Evolutionary conservation across 2,113 vertebrate genomes (phyloP).

Genomic region (Pithys albifrons): DNA sequence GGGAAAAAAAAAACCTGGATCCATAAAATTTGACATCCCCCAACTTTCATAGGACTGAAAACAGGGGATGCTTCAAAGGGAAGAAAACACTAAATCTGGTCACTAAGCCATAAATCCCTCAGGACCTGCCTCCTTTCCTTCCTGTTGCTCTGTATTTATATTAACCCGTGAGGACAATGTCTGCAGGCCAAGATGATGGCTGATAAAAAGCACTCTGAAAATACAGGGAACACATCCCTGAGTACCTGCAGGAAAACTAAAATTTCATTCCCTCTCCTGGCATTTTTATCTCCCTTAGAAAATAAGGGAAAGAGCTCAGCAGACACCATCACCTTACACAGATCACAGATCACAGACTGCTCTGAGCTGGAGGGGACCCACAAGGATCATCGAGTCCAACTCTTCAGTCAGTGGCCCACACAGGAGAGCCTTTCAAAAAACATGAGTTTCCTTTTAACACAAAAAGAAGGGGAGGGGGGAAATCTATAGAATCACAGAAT

Average conservation of each 20-base stretch:
- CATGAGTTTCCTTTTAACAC: background rate
- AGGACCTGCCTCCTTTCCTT: background rate
- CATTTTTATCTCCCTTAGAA: background rate
- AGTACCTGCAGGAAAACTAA: background rate
- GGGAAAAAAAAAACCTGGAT: accelerated
- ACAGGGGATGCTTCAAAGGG: background rate
- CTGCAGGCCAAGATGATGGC: background rate
- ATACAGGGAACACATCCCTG: background rate
- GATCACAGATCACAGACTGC: too few relatives aligned
- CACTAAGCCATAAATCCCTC: background rate
- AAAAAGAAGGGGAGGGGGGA: background rate
- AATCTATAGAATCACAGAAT: too few relatives aligned
- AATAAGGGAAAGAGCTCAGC: background rate
- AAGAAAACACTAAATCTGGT: background rate
- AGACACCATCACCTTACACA: accelerated
- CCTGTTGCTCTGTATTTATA: background rate
- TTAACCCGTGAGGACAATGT: background rate
- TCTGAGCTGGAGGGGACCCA: too few relatives aligned
- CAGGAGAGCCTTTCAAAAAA: accelerated
- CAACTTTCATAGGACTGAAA: background rate
- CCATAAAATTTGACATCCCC: background rate
- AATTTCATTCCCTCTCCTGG: background rate
- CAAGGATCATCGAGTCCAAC: too few relatives aligned
- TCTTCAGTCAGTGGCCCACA: too few relatives aligned
- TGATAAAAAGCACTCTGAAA: background rate